phyloP scores from a whole-genome alignment of 2,113 vertebrate species.

The Gasterosteus aculeatus region DNA sequence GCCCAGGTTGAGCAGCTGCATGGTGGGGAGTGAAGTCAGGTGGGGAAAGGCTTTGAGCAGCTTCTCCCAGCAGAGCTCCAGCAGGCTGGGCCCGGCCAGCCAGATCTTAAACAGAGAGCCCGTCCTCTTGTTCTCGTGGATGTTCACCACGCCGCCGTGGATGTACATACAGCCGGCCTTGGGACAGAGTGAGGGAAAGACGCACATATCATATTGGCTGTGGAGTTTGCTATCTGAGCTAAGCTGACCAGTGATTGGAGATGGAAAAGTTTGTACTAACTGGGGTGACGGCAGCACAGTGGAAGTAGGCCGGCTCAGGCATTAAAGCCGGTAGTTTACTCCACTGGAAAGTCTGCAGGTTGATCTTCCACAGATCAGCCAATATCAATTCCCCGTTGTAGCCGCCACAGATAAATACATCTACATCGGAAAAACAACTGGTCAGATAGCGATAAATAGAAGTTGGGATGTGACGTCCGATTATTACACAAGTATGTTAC shows the following conservation, averaged over 20 bases:
- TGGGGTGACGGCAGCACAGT: constrained; percentile 97
- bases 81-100: constrained; percentile 93
- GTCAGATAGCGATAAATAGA: background rate
- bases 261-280: constrained; percentile 77
- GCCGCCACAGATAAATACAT: constrained; percentile 95
- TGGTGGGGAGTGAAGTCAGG: constrained; percentile 84
- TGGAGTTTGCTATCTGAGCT: background rate
- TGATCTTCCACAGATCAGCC: constrained; percentile 96
- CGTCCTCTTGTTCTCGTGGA: constrained; percentile 96
- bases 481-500: background rate
- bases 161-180: constrained; percentile 99
- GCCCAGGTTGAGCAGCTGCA: constrained; percentile 94
- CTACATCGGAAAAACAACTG: constrained; percentile 62
- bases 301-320: constrained; percentile 98
- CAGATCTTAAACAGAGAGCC: constrained; percentile 98
- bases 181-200: background rate
- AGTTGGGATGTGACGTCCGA: background rate
- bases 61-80: constrained; percentile 98
- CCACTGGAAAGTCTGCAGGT: constrained; percentile 94
- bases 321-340: constrained; percentile 91
- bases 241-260: background rate
- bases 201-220: background rate
- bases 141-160: constrained; percentile 97
- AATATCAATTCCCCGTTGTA: constrained; percentile 96
- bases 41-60: constrained; percentile 90